Evolutionary conservation across 2,888 invertebrate genomes (phyloP).

Genomic region (Globia sparganii): DNA sequence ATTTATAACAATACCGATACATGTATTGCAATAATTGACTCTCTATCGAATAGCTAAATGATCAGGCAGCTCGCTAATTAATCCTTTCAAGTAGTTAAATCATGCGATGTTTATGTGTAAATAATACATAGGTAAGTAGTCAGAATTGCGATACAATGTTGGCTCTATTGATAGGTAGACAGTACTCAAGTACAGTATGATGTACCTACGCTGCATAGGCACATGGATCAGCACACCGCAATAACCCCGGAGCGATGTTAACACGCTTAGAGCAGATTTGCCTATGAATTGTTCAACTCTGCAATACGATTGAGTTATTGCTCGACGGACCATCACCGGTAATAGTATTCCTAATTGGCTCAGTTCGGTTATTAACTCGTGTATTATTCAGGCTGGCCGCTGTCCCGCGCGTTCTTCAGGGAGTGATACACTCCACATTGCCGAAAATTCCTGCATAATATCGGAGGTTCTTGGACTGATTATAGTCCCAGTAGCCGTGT

Average conservation of each 20-base stretch:
- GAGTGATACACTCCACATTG: conserved; percentile 68
- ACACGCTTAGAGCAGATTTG: conserved; percentile 87
- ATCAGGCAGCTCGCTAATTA: conserved; percentile 71
- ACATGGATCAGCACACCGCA: conserved; percentile 83
- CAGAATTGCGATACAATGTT: conserved; percentile 50
- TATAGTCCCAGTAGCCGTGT: conserved; percentile 72
- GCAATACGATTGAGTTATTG: conserved; percentile 82
- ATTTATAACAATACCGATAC: conserved; percentile 72
- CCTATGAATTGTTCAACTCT: conserved; percentile 86
- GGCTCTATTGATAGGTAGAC: conserved; percentile 29
- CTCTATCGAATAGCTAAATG: conserved; percentile 67
- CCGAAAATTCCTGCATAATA: conserved; percentile 69
- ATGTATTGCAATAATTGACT: conserved; percentile 61
- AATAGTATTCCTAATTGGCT: conserved; percentile 74
- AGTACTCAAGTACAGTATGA: conserved; percentile 61
- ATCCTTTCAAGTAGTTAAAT: conserved; percentile 73
- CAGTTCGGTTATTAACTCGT: conserved; percentile 66
- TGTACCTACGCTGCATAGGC: conserved; percentile 67
- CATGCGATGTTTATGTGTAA: conserved; percentile 61
- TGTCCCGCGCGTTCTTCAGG: conserved; percentile 61
- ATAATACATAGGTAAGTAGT: conserved; percentile 54
- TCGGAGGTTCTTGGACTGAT: conserved; percentile 75
- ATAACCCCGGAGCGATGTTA: conserved; percentile 86
- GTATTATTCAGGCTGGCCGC: conserved; percentile 50
- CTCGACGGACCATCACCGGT: conserved; percentile 75